Conservation (phyloP, 2,888 invertebrate genomes). For the Drosophila nr. perissopoda region DNA sequence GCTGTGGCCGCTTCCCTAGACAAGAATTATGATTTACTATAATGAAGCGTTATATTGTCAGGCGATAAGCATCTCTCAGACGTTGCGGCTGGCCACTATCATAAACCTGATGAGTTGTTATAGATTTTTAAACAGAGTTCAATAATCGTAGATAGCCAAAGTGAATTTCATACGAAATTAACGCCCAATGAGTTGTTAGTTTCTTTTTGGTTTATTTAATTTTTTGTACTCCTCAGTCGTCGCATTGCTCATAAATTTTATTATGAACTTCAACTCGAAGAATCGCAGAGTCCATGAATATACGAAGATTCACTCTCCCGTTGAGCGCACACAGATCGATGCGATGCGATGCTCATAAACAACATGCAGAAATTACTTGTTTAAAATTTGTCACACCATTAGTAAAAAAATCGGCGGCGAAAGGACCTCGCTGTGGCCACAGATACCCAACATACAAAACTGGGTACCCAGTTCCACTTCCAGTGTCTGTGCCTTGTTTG, state of each 20-base stretch:
- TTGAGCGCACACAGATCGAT: conserved; percentile 58
- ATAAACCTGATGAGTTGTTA: conserved; percentile 79
- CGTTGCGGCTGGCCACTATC: conserved; percentile 47
- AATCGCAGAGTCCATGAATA: conserved; percentile 37
- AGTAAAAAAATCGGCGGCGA: conserved; percentile 79
- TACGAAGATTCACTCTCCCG: conserved; percentile 58
- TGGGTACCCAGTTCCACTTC: conserved; percentile 36
- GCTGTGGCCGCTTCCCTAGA: conserved; percentile 42
- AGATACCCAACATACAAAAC: conserved; percentile 27
- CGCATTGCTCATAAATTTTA: conserved; percentile 80
- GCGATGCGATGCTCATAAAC: conserved; percentile 78
- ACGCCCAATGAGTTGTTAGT: conserved; percentile 40
- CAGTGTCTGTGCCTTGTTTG: conserved; percentile 68
- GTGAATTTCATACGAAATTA: conserved; percentile 59
- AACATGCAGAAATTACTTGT: conserved; percentile 82
- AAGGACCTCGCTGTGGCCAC: conserved; percentile 72
- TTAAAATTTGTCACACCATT: conserved; percentile 83
- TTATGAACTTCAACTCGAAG: conserved; percentile 67
- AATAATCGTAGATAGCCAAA: conserved; percentile 60
- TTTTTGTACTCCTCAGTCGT: conserved; percentile 31
- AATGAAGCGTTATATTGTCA: conserved; percentile 76
- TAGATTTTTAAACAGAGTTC: conserved; percentile 76
- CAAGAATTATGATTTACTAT: conserved; percentile 76
- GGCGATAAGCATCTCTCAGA: conserved; percentile 71
- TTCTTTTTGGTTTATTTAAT: conserved; percentile 9